Percentiles rank a stretch among this genome's conserved stretches.
These are phyloP conservation scores for Helicolenus hilgendorfi DNA, from an alignment of 2,797 vertebrate species.

Conservation along the genomic window DNA sequence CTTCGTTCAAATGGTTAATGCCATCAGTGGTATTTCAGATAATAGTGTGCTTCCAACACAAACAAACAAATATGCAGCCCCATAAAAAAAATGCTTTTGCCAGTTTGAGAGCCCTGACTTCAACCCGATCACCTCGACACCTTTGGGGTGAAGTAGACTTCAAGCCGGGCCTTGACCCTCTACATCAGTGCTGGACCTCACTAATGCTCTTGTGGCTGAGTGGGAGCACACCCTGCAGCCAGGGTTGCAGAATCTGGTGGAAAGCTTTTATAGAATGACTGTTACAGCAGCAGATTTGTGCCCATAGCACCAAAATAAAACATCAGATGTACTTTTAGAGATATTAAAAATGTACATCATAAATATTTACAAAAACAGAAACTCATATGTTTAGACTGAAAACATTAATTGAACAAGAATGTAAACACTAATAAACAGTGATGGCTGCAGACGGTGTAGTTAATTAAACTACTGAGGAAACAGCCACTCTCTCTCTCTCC, in stretches of 20 bases:
- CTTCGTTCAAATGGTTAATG: too few relatives aligned
- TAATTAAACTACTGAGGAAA: not conserved
- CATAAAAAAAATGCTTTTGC: too few relatives aligned
- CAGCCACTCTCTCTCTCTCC: not conserved
- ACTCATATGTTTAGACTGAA: not conserved
- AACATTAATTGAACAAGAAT: not conserved
- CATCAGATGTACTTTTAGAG: not conserved
- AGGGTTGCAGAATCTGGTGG: not conserved
- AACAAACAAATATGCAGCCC: not conserved
- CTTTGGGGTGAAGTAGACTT: not conserved
- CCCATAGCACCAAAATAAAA: not conserved
- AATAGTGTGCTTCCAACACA: too few relatives aligned
- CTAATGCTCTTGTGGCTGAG: not conserved
- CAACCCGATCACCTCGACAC: too few relatives aligned
- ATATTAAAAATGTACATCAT: not conserved
- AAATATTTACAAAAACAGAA: not conserved
- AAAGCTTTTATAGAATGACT: not conserved
- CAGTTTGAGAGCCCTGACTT: not conserved
- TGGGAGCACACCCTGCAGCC: not conserved
- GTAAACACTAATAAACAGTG: not conserved
- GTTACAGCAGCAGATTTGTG: not conserved
- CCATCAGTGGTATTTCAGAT: too few relatives aligned
- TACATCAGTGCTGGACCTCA: not conserved
- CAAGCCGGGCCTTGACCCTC: too few relatives aligned
- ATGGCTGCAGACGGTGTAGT: not conserved